phyloP scores from a whole-genome alignment of 2,888 invertebrate species.

The Andrena hattorfiana region DNA sequence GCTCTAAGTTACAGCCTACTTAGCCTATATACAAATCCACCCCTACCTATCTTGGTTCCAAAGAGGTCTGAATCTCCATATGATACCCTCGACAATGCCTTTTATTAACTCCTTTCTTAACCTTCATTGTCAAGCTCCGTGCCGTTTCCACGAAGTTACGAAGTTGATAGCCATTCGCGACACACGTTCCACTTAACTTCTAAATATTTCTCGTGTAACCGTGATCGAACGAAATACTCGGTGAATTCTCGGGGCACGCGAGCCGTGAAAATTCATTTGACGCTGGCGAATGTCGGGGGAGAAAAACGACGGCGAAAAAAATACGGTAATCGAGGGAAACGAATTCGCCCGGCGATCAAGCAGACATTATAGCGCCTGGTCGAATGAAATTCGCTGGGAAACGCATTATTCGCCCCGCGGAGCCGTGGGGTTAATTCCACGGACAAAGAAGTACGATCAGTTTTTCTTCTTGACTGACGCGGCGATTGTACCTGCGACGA shows the following conservation, averaged over 20 bases:
- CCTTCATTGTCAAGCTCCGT: slow-evolving; percentile 27
- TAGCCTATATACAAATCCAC: too few species aligned
- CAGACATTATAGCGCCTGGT: neutral
- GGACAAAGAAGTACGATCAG: slow-evolving; percentile 65
- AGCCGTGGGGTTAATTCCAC: slow-evolving; percentile 34
- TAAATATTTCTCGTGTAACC: slow-evolving; percentile 10
- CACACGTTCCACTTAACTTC: slow-evolving; percentile 29
- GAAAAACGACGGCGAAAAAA: neutral
- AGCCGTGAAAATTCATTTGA: slow-evolving; percentile 13
- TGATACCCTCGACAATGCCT: slow-evolving; percentile 34
- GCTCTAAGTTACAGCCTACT: too few species aligned
- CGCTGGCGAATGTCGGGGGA: neutral
- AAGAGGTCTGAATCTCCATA: neutral
- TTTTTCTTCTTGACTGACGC: slow-evolving; percentile 64
- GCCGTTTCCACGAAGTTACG: slow-evolving; percentile 7
- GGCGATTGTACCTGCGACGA: slow-evolving; percentile 51
- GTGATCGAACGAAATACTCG: neutral
- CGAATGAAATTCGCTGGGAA: slow-evolving; percentile 8
- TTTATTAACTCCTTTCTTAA: slow-evolving; percentile 47
- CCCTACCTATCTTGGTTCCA: too few species aligned
- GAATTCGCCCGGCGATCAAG: neutral
- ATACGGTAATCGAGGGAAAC: neutral
- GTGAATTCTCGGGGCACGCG: neutral
- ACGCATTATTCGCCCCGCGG: slow-evolving; percentile 28
- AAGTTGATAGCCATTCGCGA: slow-evolving; percentile 28